Percentiles rank a stretch among this genome's conserved stretches.
phyloP scores from a whole-genome alignment of 2,113 vertebrate species.

The Vireo altiloquus region DNA sequence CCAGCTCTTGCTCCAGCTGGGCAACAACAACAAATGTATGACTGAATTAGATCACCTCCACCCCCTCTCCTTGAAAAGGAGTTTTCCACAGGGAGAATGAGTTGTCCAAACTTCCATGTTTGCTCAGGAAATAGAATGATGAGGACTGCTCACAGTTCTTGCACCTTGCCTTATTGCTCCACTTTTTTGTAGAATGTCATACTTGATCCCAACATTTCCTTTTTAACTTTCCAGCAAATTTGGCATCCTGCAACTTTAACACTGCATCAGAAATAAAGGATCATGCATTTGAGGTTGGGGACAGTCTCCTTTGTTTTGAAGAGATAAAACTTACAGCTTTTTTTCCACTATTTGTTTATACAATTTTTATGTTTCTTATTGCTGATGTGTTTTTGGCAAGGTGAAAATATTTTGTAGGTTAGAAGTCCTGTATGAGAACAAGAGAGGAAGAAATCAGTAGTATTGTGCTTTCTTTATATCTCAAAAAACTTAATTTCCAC shows the following conservation, averaged over 20 bases:
- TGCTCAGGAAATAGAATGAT: not conserved
- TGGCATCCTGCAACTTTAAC: not conserved
- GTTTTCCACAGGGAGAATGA: not conserved
- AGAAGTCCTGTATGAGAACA: not conserved
- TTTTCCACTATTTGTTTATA: not conserved
- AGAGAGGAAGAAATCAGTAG: not conserved
- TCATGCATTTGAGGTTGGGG: not conserved
- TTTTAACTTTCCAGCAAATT: not conserved
- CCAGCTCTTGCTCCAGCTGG: not conserved
- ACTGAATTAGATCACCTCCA: not conserved
- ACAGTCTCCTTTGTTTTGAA: not conserved
- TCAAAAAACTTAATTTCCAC: not conserved
- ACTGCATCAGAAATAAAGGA: not conserved
- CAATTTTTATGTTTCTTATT: not conserved
- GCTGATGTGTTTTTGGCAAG: not conserved
- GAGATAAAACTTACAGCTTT: not conserved
- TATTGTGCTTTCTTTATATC: not conserved
- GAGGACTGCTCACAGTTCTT: not conserved
- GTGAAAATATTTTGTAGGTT: not conserved
- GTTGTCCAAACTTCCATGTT: not conserved
- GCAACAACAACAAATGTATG: rapidly evolving
- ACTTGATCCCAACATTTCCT: not conserved
- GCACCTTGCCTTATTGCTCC: not conserved
- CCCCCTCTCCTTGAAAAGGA: not conserved
- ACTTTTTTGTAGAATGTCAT: not conserved